These are phyloP conservation scores for Scleropages formosus DNA, from an alignment of 2,797 vertebrate genomes.

Conservation along the genomic window DNA sequence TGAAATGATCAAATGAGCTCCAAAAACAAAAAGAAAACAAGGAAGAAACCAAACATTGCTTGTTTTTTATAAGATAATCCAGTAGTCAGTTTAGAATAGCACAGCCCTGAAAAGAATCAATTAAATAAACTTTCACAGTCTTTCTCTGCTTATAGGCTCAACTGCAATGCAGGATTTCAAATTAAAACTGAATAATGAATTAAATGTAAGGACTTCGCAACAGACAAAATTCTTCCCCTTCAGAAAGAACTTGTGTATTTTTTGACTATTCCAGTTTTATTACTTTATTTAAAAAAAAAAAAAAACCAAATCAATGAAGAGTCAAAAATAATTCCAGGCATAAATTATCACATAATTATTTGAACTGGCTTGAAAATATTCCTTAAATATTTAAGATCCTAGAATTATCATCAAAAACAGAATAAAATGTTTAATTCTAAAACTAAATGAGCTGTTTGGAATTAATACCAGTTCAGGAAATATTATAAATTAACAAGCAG, in stretches of 20 bases:
- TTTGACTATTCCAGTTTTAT: not conserved
- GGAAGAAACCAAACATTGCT: conserved; percentile 35
- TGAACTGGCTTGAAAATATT: not conserved
- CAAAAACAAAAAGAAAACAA: conserved; percentile 24
- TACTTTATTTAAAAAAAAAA: too few species aligned
- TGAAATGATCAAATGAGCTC: conserved; percentile 15
- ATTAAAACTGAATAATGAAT: not conserved
- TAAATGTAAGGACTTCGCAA: not conserved
- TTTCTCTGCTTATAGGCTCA: conserved; percentile 47
- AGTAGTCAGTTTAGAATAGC: conserved; percentile 51
- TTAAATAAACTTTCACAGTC: conserved; percentile 34
- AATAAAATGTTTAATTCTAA: not conserved
- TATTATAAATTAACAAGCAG: not conserved
- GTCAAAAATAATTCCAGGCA: conserved; percentile 1
- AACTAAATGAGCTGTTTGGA: not conserved
- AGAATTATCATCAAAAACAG: not conserved
- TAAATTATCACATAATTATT: not conserved
- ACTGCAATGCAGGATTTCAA: conserved; percentile 18
- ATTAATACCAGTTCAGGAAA: not conserved
- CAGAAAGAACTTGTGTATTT: not conserved
- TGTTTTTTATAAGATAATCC: conserved; percentile 45
- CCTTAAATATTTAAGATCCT: not conserved
- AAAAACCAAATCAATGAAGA: not conserved
- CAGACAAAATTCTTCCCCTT: not conserved
- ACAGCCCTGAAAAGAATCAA: conserved; percentile 51